Base-by-base conservation (phyloP, 1,140 invertebrate genomes). In the Druon quercuslanigerum region DNA sequence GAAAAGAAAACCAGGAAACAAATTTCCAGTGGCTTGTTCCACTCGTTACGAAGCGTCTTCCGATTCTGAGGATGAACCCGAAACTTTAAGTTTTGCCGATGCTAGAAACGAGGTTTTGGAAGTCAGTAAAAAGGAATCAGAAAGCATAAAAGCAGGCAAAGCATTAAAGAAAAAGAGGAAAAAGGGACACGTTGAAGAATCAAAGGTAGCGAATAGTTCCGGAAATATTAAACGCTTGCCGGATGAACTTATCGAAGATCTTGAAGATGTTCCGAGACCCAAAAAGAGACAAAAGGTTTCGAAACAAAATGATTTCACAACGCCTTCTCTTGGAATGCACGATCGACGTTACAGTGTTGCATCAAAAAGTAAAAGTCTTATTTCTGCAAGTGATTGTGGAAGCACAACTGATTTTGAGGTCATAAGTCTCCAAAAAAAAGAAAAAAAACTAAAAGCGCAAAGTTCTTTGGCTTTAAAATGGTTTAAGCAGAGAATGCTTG, bases 361-460 rank as follows among this genome's bases (percentile, higher is more conserved):
- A 19, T 9, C n/a, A 46, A 17, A 40, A 56, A 72, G 3, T 13
- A 11, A 20, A 57, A n/a, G 40, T 40, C 14, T 66, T 6, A 13
- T 16, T 66, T 66, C 60, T 6, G 73, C 75, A 0, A 83, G 79
- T 20, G 20, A 19, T 60, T 77, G 40, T 17, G 82, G 82, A 17
- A 82, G 80, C 19, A 84, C 82, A 1, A 80, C 82, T 13, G 14
- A 79, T 20, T 84, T 84, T 60, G 72, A 82, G 17, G 76, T 84
- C 1, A 73, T 75, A 1, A 51, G 20, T 51, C 57, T 50, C n/a
- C 73, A 17, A 20, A 73, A 17, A 16, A 77, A 73, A 50, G 9
- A 79, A 19, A 19, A n/a, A 2, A 81, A 79, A 13, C 71, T 70
- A 20, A 77, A 78, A 50, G 0, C 66, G 0, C 79, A 81, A 76